These are phyloP conservation scores for Andrena praecox DNA, from an alignment of 2,888 invertebrate species.

Conservation along the genomic window DNA sequence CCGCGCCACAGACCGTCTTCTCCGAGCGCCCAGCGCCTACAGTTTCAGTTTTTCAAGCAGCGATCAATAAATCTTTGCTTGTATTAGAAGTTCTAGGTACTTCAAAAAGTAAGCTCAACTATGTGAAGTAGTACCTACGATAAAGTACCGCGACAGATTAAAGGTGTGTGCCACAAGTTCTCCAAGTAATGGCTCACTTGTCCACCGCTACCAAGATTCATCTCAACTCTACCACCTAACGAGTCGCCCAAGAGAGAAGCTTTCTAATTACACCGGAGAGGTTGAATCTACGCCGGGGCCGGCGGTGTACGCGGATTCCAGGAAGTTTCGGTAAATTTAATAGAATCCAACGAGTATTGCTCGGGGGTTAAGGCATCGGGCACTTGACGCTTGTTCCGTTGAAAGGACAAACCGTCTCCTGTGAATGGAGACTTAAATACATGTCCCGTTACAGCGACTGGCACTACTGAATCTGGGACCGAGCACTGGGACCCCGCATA, in stretches of 20 bases:
- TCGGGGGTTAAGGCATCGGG: conserved; percentile 70
- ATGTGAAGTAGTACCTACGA: background rate
- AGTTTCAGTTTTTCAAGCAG: no score
- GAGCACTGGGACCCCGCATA: conserved; percentile 4
- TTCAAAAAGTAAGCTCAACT: no score
- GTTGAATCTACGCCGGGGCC: background rate
- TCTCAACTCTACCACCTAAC: conserved; percentile 28
- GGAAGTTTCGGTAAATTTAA: conserved; percentile 75
- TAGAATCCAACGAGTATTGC: conserved; percentile 70
- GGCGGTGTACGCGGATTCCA: conserved; percentile 68
- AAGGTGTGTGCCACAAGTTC: background rate
- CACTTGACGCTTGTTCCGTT: conserved; percentile 71
- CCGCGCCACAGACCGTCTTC: no score
- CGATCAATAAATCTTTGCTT: no score
- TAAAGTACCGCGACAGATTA: background rate
- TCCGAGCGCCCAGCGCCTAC: no score
- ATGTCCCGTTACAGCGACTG: conserved; percentile 71
- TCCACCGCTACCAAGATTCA: conserved; percentile 47
- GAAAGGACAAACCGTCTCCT: conserved; percentile 71
- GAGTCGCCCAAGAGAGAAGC: conserved; percentile 51
- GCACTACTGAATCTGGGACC: conserved; percentile 46
- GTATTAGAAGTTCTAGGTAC: no score
- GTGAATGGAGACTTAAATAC: conserved; percentile 77
- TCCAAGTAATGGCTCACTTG: conserved; percentile 40
- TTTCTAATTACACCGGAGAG: conserved; percentile 61